Evolutionary conservation across 92 coral and sea anemone genomes (phyloP), one percentile per base, ranked within the genome.

Genomic region (Parazoanthus atlanticus): DNA sequence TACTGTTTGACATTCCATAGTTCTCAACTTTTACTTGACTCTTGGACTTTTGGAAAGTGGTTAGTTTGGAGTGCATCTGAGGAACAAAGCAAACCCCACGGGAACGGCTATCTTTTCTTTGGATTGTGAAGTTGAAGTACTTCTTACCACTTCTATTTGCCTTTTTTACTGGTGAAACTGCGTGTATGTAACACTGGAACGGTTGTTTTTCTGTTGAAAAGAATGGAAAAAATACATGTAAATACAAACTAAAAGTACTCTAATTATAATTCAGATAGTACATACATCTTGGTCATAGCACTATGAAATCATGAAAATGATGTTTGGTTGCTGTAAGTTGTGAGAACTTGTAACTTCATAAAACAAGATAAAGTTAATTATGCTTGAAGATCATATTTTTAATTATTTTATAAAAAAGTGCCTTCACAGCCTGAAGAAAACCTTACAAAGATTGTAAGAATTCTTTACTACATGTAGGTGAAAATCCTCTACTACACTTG

Each of bases 41-140:
- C 72, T 88, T 88, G 61, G 90, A 69, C 78, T 80, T 80, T 88
- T 81, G 87, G 67, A 88, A 81, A 47, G 91, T 81, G 84, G 84
- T 71, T 61, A 88, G 21, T 81, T 88, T 66, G 85, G 87, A 67
- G 81, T 80, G 87, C 87, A 70, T 88, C 75, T 81, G 91, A 66
- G 67, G 86, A 80, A 85, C 78, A 78, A 80, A 88, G 79, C 91
- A 81, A 69, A 80, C 91, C 69, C 86, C 88, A 79, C 90, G 90
- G 85, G 76, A 33, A 81, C 40, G 81, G 65, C 81, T 78, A 70
- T 88, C 87, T 52, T 88, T 71, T 47, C 91, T 70, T 81, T 81
- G 91, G n/a, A 81, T 70, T 34, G 66, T 89, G 76, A 67, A 89
- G 81, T 89, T 89, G 88, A 81, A 89, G 82, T 89, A 89, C 83